Evolutionary conservation across 2,888 invertebrate genomes (phyloP).

Genomic region (Penaeus monodon): DNA sequence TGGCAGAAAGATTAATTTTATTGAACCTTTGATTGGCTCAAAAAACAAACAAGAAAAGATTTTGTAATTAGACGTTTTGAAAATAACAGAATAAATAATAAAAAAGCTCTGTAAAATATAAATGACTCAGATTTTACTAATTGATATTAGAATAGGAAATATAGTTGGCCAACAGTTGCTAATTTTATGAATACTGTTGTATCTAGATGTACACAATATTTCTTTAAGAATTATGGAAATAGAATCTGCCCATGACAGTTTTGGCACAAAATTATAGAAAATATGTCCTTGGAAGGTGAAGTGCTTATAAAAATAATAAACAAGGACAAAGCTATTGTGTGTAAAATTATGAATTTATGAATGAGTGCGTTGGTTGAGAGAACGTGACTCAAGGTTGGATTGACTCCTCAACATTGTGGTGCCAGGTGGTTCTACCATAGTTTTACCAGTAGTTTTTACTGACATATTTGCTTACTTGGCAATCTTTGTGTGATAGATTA

Average conservation of each 20-base stretch:
- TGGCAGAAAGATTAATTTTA: conserved; percentile 22
- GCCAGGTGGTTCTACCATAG: conserved; percentile 47
- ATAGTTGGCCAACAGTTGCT: conserved; percentile 6
- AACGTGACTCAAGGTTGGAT: conserved; percentile 9
- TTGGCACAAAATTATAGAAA: conserved; percentile 44
- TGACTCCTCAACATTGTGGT: conserved; percentile 31
- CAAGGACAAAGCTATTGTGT: conserved; percentile 11
- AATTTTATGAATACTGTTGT: not conserved
- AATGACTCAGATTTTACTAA: not conserved
- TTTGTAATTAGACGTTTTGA: no score
- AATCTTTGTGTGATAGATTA: conserved; percentile 57
- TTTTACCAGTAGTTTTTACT: conserved; percentile 41
- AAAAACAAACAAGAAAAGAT: no score
- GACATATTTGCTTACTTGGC: conserved; percentile 46
- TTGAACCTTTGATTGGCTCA: conserved; percentile 18
- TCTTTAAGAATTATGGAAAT: conserved; percentile 1
- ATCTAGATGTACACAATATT: conserved; percentile 17
- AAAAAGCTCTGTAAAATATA: conserved; percentile 71
- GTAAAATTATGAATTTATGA: conserved; percentile 22
- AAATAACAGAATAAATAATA: not conserved
- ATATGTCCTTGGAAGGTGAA: conserved; percentile 7
- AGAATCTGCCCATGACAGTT: conserved; percentile 18
- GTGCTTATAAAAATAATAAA: conserved; percentile 4
- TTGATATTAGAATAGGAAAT: conserved; percentile 11
- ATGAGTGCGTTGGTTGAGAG: conserved; percentile 32